These are phyloP conservation scores for Escarpia spicata DNA, from an alignment of 2,888 invertebrate genomes.

Conservation along the genomic window DNA sequence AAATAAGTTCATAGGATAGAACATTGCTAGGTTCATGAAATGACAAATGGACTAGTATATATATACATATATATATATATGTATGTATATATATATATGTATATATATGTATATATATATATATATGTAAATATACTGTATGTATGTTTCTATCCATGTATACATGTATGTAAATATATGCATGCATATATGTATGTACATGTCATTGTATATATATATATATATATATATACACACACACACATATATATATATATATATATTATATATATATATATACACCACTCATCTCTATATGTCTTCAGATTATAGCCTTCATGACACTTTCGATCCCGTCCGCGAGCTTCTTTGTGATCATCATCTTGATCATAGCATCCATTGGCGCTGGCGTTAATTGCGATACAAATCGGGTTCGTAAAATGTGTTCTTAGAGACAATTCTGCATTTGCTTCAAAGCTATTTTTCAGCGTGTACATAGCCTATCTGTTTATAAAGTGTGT, in stretches of 20 bases:
- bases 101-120: too few species aligned
- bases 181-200: neutral
- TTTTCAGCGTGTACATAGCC: neutral
- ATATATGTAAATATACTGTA: too few species aligned
- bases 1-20: too few species aligned
- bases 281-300: neutral
- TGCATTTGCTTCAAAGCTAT: neutral
- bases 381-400: neutral
- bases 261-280: neutral
- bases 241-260: neutral
- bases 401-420: neutral
- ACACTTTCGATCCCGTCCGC: neutral
- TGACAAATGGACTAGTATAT: too few species aligned
- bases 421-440: neutral
- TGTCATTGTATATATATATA: neutral
- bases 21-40: too few species aligned
- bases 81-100: too few species aligned
- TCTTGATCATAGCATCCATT: neutral
- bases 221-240: too few species aligned
- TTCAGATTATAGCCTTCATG: slow-evolving; percentile 26
- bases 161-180: too few species aligned
- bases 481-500: too few species aligned
- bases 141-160: too few species aligned
- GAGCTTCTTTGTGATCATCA: neutral
- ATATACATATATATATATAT: too few species aligned